Evolutionary conservation across 2,113 vertebrate species (phyloP), one percentile per base, ranked within the genome.

Genomic region (Heliornis fulica): DNA sequence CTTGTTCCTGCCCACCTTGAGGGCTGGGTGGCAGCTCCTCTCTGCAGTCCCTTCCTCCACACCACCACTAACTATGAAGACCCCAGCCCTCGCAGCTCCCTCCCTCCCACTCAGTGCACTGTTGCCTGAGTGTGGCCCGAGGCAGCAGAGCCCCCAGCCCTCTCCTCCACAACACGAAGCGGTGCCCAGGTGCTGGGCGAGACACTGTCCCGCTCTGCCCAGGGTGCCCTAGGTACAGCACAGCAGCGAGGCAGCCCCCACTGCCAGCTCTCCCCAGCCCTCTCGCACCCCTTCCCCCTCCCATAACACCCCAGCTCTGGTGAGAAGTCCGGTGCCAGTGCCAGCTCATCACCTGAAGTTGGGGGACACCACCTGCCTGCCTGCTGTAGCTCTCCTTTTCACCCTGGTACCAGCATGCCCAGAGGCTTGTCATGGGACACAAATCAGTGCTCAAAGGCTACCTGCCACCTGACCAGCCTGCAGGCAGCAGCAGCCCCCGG

Each of bases 61-160:
- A 14, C 43, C 2, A 1, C 21, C 46, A 40, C 31, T 1, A 4
- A 20, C 38, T 1, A 0, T 1, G 4, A 32, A 83, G 53, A 10
- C 69, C 43, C 84, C 2, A 0, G 48, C 48, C 20, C 1, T 0
- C 2, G 0, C 14, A 23, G 60, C 72, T 57, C 46, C 38, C 38
- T 41, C 34, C 11, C 40, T 54, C 28, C 59, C 5, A 2, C 64
- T 40, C 71, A 6, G 7, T 0, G 2, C 31, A 63, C 65, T 32
- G 45, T 70, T 32, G 36, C 38, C 43, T 0, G 2, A 65, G 45
- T 4, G 1, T 26, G 38, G 20, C 66, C 46, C n/a, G 51, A 0
- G 0, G 22, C 83, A 48, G 59, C 5, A 2, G 15, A 25, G 25
- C 13, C 31, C 60, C 69, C 69, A 26, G 45, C 40, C n/a, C 41